These are phyloP conservation scores for Drosophila athabasca DNA, from an alignment of 1,140 invertebrate genomes.

Conservation along the genomic window DNA sequence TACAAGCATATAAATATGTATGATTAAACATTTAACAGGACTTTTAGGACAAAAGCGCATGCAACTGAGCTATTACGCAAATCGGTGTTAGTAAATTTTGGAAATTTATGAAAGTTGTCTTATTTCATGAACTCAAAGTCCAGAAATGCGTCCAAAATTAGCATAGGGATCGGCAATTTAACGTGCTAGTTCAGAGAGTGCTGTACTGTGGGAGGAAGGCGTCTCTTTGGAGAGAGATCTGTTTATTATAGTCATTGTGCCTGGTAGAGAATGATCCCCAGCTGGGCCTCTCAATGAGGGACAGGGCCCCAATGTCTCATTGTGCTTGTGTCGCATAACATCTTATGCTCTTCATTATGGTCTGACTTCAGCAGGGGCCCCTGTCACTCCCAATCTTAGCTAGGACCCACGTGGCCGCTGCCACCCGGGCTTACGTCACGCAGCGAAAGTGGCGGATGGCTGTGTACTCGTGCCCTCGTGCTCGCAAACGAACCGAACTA, in stretches of 20 bases:
- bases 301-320: constrained; percentile 3
- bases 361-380: constrained; percentile 22
- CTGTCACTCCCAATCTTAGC: constrained; percentile 1
- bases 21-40: no score
- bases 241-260: constrained; percentile 38
- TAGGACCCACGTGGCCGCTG: constrained; percentile 2
- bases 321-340: constrained; percentile 29
- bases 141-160: no score
- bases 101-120: no score
- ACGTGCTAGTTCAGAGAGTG: no score
- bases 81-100: no score
- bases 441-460: constrained; percentile 34
- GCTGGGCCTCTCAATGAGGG: constrained; percentile 8
- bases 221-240: not conserved
- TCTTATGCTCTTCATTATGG: constrained; percentile 54
- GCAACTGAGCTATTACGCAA: no score
- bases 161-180: no score
- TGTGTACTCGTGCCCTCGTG: constrained; percentile 4
- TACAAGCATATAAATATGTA: no score
- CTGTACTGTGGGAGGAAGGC: no score
- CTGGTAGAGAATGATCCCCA: constrained; percentile 35
- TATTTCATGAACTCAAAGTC: no score
- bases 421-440: constrained; percentile 17
- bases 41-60: no score
- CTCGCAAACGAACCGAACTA: not conserved